Base-by-base conservation (phyloP, 2,888 invertebrate species). In the Boloria euphrosyne region DNA sequence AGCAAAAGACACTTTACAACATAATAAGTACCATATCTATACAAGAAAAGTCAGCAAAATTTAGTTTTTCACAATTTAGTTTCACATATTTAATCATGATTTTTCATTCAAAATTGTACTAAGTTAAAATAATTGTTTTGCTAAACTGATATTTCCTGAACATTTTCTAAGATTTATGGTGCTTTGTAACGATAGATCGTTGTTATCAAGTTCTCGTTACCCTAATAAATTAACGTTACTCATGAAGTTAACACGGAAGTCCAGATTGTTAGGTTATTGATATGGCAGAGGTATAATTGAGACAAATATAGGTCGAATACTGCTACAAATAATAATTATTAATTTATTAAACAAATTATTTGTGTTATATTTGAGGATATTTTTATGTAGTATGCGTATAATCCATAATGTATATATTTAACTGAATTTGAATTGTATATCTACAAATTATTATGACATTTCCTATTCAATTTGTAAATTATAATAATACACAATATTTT, bases 211-310 rank as follows among this genome's bases (percentile, higher is more conserved):
- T 62, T 67, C 54, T 47, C 16, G 46, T 57, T 22, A 67, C 66
- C 65, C 57, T 65, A 51, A 70, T 70, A 66, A 68, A 71, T 71
- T 65, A 68, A 38, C 43, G 57, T 64, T 64, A 44, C 57, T 58
- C 58, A 43, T 16, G 17, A 44, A 55, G 22, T 31, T n/a, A 63
- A 50, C 49, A 44, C 43, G 27, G 47, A 22, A 44, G 46, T 57
- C 16, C 59, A 59, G 17, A 49, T 59, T 50, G 13, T 59, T 31
- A 59, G 16, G 31, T 49, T 59, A 14, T 17, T 38, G 49, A 27
- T 22, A 49, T 46, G 22, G 18, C 44, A 46, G 22, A 57, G 22
- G 10, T 16, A 57, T 46, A 46, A 46, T 18, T 22, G 22, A 22
- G 13, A 18, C 1, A 22, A 22, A 22, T 14, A n/a, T 52, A 27